phyloP scores from a whole-genome alignment of 2,888 invertebrate species.

The Cryptocephalus moraei region DNA sequence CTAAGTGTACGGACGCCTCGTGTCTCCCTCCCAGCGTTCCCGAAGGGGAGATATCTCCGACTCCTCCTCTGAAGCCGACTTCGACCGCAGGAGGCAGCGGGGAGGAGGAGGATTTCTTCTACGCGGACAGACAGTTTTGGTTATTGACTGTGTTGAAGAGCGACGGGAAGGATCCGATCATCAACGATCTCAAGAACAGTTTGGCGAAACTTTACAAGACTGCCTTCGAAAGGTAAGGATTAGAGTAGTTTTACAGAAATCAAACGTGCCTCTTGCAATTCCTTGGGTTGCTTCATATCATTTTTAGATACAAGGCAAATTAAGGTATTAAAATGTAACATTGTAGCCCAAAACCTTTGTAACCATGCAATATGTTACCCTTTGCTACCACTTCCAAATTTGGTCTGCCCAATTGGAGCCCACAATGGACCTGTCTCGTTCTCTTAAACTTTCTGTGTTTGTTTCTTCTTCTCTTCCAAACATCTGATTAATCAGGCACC shows the following conservation, averaged over 20 bases:
- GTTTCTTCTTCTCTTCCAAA: not conserved
- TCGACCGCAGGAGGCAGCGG: constrained; percentile 1
- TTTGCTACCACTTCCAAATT: too few relatives aligned
- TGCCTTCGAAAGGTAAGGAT: constrained; percentile 62
- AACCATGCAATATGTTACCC: too few relatives aligned
- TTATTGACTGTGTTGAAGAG: constrained; percentile 63
- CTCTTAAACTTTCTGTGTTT: not conserved
- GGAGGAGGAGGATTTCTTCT: constrained; percentile 13
- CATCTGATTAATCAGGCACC: constrained; percentile 48
- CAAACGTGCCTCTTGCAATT: not conserved
- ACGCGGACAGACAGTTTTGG: constrained; percentile 67
- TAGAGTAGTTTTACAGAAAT: not conserved
- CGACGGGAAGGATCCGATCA: constrained; percentile 39
- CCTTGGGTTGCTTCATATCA: too few relatives aligned
- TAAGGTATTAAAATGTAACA: not conserved
- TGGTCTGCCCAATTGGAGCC: too few relatives aligned
- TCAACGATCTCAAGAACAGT: constrained; percentile 57
- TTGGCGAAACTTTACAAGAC: constrained; percentile 68
- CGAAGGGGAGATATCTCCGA: constrained; percentile 44
- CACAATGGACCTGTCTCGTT: not conserved
- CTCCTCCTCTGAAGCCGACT: constrained; percentile 27
- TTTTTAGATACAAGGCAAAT: too few relatives aligned
- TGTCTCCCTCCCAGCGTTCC: constrained; percentile 14
- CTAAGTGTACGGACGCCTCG: not conserved
- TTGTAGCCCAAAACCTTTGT: too few relatives aligned